These are phyloP conservation scores for Diadumene lineata DNA, from an alignment of 92 coral and sea anemone genomes.

Conservation along the genomic window DNA sequence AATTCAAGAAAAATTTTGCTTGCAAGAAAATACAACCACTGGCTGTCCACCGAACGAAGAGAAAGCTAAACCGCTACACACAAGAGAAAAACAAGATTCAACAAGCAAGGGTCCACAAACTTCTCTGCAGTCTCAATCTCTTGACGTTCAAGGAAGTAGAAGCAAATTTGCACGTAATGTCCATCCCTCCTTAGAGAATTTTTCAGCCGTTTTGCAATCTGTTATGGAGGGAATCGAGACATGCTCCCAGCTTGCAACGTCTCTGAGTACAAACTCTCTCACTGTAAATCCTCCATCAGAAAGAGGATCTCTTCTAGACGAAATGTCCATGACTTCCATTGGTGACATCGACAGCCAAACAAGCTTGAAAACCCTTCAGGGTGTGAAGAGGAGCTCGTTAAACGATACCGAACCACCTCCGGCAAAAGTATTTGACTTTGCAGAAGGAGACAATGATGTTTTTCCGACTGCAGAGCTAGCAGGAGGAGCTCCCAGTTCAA, in stretches of 20 bases:
- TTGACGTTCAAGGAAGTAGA: not conserved
- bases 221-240: slow-evolving; percentile 41
- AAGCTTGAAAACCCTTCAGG: not conserved
- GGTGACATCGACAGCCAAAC: not conserved
- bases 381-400: not conserved
- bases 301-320: not conserved
- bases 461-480: not conserved
- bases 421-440: slow-evolving; percentile 20
- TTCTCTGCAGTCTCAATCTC: not conserved
- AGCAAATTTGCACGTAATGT: not conserved
- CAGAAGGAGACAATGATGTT: slow-evolving; percentile 6
- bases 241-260: slow-evolving; percentile 26
- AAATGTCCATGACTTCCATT: not conserved
- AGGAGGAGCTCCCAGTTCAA: not conserved
- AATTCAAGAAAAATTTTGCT: not conserved
- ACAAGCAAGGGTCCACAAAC: not conserved
- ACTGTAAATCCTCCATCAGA: slow-evolving; percentile 10
- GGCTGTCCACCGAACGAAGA: not conserved
- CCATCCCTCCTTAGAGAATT: slow-evolving; percentile 1
- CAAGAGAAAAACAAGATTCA: not conserved
- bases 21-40: not conserved
- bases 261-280: slow-evolving; percentile 11
- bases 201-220: slow-evolving; percentile 24
- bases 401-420: not conserved
- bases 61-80: not conserved